Evolutionary conservation across 1,140 invertebrate genomes (phyloP).

Genomic region (Sycophila sp.): DNA sequence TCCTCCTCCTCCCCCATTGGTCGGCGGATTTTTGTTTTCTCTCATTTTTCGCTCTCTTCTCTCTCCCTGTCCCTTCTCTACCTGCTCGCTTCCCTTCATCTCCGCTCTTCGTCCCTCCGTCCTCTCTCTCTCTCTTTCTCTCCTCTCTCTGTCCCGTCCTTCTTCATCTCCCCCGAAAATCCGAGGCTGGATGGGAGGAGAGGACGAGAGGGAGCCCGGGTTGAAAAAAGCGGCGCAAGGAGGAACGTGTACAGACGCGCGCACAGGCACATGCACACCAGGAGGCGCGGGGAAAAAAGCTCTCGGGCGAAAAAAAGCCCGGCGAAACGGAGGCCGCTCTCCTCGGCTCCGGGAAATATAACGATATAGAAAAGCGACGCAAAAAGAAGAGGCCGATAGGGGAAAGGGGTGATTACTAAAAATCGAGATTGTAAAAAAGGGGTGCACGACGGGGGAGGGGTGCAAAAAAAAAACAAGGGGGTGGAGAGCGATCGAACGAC

Average conservation of each 20-base stretch:
- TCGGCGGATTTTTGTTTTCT: constrained; percentile 49
- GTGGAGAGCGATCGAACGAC: background rate
- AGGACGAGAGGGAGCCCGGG: constrained; percentile 8
- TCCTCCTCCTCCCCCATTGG: constrained; percentile 52
- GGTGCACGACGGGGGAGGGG: background rate
- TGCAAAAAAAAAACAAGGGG: background rate
- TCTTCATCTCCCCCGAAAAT: constrained; percentile 30
- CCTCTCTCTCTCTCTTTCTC: constrained; percentile 34
- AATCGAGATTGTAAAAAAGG: background rate
- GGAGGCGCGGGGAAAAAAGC: constrained; percentile 13
- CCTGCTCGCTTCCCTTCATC: constrained; percentile 1
- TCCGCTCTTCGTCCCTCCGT: constrained; percentile 35
- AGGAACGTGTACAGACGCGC: background rate
- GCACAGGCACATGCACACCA: too few species aligned
- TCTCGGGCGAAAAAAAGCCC: background rate
- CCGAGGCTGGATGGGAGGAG: constrained; percentile 11
- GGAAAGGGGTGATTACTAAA: constrained; percentile 10
- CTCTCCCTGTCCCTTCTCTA: constrained; percentile 40
- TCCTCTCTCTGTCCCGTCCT: constrained; percentile 6
- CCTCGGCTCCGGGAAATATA: background rate
- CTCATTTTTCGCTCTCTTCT: constrained; percentile 38
- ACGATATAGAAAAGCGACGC: background rate
- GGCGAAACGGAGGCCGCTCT: background rate
- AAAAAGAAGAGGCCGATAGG: background rate
- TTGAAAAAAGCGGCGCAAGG: constrained; percentile 10